Base-by-base conservation (phyloP, 92 coral and sea anemone genomes). In the Zoanthus solanderi region DNA sequence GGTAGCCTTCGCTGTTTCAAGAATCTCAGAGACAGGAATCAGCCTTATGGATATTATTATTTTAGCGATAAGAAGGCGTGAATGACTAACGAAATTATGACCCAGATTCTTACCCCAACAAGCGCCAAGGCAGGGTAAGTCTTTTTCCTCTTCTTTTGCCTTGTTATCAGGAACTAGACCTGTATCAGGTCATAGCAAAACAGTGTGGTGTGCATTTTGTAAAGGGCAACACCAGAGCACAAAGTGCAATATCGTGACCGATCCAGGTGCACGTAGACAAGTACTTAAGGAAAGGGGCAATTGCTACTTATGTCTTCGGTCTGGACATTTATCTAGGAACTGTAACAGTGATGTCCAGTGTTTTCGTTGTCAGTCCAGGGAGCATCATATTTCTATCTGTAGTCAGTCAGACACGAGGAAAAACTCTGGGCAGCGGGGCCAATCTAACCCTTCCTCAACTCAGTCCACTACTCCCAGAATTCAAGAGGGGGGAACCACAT, bases 401-500 rank as follows among this genome's bases (percentile, higher is more conserved):
- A 63, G 71, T 63, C 8, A 23, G 30, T 16, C 23, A 63, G 71
- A 63, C 71, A 63, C 71, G n/a, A 63, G 71, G 23, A 16, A 16
- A 23, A 63, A 16, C 71, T 63, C 71, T 63, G 30, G 30, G 71
- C 71, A 4, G 72, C 12, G 2, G 31, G 72, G 72, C 72, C 72
- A 23, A n/a, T 67, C 37, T 30, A 67, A 67, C 32, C 37, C 72
- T n/a, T 67, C 32, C 72, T 32, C 72, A 67, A 32, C 1, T 53
- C 9, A 67, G 42, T 30, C 72, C 72, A 67, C 72, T n/a, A 67
- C 32, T 23, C 31, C 72, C 72, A 67, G 32, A 12, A 67, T 30
- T 30, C 72, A 67, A 67, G 72, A 67, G 71, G 72, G 72, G 72
- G 72, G 72, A 67, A 67, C 32, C 72, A 67, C 72, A n/a, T 67